Conservation (phyloP, 2,888 invertebrate species). For the Mesochorus sp. region DNA sequence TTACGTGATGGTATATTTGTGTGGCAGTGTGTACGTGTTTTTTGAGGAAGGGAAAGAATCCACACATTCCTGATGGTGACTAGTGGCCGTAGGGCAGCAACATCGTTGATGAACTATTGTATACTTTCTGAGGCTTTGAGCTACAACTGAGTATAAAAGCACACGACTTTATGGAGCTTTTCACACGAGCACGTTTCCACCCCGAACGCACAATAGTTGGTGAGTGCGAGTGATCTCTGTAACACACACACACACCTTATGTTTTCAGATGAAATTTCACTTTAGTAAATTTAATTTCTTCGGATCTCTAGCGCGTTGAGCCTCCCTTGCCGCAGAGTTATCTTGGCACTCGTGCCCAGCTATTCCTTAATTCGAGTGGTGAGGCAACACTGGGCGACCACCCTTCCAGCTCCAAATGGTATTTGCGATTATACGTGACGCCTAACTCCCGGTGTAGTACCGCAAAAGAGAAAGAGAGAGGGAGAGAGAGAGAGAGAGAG, state of each 20-base stretch:
- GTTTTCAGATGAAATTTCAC: slow-evolving; percentile 67
- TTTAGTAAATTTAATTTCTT: slow-evolving; percentile 71
- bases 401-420: slow-evolving; percentile 27
- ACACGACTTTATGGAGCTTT: too few species aligned
- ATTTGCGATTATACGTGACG: slow-evolving; percentile 44
- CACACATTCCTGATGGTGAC: too few species aligned
- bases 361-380: slow-evolving; percentile 41
- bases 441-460: slow-evolving; percentile 5
- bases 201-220: too few species aligned
- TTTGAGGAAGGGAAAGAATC: too few species aligned
- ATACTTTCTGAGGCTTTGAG: too few species aligned
- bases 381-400: slow-evolving; percentile 58
- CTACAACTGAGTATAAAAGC: too few species aligned
- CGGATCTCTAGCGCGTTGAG: slow-evolving; percentile 23
- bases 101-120: too few species aligned
- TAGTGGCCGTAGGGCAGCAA: too few species aligned
- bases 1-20: too few species aligned
- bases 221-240: too few species aligned
- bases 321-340: slow-evolving; percentile 5
- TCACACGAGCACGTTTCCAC: too few species aligned
- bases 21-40: too few species aligned
- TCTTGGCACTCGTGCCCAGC: slow-evolving; percentile 33
- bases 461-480: not conserved
- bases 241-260: slow-evolving; percentile 48
- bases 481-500: slow-evolving; percentile 20